A percentile compares a stretch with the other conserved stretches of the same genome.
Evolutionary conservation across 2,888 invertebrate species (phyloP).

Genomic region (Cephalotes varians): DNA sequence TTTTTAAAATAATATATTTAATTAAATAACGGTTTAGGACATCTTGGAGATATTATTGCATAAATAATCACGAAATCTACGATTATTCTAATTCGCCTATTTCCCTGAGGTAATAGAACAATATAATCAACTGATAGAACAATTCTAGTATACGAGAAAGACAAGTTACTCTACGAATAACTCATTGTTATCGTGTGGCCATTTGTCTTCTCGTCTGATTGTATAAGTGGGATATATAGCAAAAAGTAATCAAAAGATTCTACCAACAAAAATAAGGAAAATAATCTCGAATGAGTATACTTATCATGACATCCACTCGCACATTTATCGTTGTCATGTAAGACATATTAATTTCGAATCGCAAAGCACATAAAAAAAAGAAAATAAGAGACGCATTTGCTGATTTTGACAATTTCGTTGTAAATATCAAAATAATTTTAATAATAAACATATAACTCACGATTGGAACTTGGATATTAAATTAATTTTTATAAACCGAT

Average conservation of each 20-base stretch:
- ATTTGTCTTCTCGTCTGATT: neutral
- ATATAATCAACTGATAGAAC: neutral
- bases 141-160: neutral
- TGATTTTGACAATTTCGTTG: neutral
- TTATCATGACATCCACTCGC: too few species aligned
- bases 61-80: neutral
- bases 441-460: neutral
- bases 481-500: neutral
- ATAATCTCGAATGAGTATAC: neutral
- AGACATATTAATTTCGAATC: neutral
- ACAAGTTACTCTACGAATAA: slow-evolving; percentile 1
- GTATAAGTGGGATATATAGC: neutral
- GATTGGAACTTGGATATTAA: neutral
- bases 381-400: neutral
- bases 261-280: slow-evolving; percentile 5
- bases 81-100: neutral
- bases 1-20: neutral
- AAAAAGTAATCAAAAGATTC: neutral
- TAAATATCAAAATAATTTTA: neutral
- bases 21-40: neutral
- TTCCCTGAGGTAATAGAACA: neutral
- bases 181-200: neutral
- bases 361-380: neutral
- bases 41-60: neutral
- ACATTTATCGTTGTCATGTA: neutral